These are phyloP conservation scores for Idaea biselata DNA, from an alignment of 2,888 invertebrate species.

Conservation along the genomic window DNA sequence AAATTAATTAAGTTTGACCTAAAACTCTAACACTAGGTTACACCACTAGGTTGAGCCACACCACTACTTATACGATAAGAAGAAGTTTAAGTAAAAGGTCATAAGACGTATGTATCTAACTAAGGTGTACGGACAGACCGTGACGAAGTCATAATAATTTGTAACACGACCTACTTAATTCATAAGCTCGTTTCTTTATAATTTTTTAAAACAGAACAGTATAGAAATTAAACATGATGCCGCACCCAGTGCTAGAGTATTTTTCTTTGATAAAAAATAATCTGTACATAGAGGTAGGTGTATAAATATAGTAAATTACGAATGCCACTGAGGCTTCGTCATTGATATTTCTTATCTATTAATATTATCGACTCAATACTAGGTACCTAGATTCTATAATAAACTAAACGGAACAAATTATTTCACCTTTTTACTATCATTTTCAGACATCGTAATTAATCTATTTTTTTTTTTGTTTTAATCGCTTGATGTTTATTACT, in stretches of 20 bases:
- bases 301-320: slow-evolving; percentile 22
- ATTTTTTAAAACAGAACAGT: not conserved
- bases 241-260: slow-evolving; percentile 37
- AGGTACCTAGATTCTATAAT: slow-evolving; percentile 6
- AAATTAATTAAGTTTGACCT: no score
- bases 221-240: slow-evolving; percentile 12
- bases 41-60: no score
- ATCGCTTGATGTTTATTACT: no score
- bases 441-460: not conserved
- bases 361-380: slow-evolving; percentile 23
- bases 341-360: slow-evolving; percentile 47
- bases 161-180: no score
- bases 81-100: no score
- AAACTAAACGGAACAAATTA: slow-evolving; percentile 5
- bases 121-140: no score
- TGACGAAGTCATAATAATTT: no score
- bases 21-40: no score
- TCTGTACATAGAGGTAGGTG: slow-evolving; percentile 8
- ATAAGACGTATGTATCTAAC: no score
- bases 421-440: not conserved
- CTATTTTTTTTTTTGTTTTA: no score
- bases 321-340: slow-evolving; percentile 46
- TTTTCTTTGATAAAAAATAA: slow-evolving; percentile 36
- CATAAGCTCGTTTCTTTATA: no score
- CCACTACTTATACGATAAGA: no score